Percentiles rank a stretch among this genome's conserved stretches.
These are phyloP conservation scores for Branchellion lobata DNA, from an alignment of 2,888 invertebrate genomes.

Conservation along the genomic window DNA sequence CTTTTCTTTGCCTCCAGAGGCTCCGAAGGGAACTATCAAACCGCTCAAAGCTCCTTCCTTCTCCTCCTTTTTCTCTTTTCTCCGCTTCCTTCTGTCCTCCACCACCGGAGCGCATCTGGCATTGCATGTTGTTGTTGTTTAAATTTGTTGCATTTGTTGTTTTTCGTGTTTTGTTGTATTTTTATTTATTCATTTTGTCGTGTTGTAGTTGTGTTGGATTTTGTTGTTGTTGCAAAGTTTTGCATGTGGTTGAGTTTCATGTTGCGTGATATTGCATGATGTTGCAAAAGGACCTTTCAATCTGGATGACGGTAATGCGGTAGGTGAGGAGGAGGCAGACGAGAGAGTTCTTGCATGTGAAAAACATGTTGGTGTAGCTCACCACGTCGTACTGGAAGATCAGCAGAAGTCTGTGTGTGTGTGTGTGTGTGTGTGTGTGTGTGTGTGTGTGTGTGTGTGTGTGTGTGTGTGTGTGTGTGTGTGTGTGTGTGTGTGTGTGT, in stretches of 20 bases:
- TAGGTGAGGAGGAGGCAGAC: constrained; percentile 85
- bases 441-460: too few relatives aligned
- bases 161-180: too few relatives aligned
- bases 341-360: constrained; percentile 86
- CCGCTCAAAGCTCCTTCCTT: constrained; percentile 27
- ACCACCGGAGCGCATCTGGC: constrained; percentile 21
- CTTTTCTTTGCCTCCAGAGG: constrained; percentile 25
- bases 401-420: constrained; percentile 66
- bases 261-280: too few relatives aligned
- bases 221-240: too few relatives aligned
- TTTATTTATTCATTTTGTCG: too few relatives aligned
- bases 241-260: too few relatives aligned
- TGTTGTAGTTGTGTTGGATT: too few relatives aligned
- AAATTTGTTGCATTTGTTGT: too few relatives aligned
- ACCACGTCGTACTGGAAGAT: constrained; percentile 80
- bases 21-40: constrained; percentile 35
- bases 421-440: not conserved
- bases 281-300: constrained; percentile 43
- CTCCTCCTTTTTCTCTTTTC: constrained; percentile 20
- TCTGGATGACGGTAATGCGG: constrained; percentile 61
- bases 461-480: too few relatives aligned
- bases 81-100: constrained; percentile 14
- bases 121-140: not conserved
- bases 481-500: too few relatives aligned
- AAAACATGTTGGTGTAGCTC: constrained; percentile 93